Conservation (phyloP, 2,888 invertebrate species). For the Xestia c-nigrum region DNA sequence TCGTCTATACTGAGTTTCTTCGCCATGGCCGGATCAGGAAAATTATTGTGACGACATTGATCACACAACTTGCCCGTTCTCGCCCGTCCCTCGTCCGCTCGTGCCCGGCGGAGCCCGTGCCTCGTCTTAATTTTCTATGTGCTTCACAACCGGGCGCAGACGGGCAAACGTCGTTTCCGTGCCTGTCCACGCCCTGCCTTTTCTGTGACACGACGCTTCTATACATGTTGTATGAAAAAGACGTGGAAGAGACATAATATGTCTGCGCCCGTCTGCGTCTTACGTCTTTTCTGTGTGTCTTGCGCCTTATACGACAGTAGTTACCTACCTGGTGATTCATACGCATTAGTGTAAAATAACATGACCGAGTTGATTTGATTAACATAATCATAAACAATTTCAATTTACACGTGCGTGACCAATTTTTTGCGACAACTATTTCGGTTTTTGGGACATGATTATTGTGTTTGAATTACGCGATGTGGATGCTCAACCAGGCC, state of each 20-base stretch:
- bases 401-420: conserved; percentile 27
- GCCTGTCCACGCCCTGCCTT: too few species aligned
- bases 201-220: too few species aligned
- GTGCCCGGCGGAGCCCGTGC: too few species aligned
- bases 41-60: neutral
- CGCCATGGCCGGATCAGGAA: neutral
- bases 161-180: too few species aligned
- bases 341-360: neutral
- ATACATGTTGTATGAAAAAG: too few species aligned
- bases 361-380: neutral
- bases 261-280: too few species aligned
- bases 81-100: too few species aligned
- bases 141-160: too few species aligned
- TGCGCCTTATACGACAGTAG: neutral
- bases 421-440: conserved; percentile 30
- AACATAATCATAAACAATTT: neutral
- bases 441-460: conserved; percentile 40
- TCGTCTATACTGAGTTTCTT: neutral
- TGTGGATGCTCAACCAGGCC: conserved; percentile 19
- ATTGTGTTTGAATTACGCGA: conserved; percentile 39
- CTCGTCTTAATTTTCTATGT: too few species aligned
- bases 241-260: too few species aligned
- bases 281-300: too few species aligned
- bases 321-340: neutral
- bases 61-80: neutral